Conservation (phyloP, 2,797 vertebrate species). For the Pyrocephalus nanus region DNA sequence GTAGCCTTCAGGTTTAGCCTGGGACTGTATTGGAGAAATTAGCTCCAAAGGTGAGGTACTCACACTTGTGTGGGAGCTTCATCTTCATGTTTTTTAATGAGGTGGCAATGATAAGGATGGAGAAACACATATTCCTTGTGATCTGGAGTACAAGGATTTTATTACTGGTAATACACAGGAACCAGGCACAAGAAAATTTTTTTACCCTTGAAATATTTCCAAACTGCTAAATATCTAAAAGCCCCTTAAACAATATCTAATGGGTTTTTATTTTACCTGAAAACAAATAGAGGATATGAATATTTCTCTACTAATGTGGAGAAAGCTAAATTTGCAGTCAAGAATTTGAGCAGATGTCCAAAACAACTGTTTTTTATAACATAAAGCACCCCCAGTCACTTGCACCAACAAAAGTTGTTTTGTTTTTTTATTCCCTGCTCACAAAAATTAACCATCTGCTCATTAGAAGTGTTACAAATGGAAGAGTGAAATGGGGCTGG, state of each 20-base stretch:
- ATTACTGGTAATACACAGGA: not conserved
- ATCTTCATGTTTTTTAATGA: not conserved
- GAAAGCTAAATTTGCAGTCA: not conserved
- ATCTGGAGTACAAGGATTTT: not conserved
- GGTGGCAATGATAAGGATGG: not conserved
- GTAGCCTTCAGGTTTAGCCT: not conserved
- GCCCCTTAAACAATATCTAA: not conserved
- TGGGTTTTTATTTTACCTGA: slow-evolving; percentile 32
- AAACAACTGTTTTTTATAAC: slow-evolving; percentile 9
- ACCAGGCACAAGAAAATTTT: not conserved
- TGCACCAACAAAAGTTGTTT: not conserved
- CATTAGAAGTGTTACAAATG: slow-evolving; percentile 30
- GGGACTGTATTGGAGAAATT: not conserved
- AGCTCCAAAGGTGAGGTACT: accelerated
- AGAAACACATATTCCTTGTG: not conserved
- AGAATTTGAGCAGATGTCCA: not conserved
- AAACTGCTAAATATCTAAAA: not conserved
- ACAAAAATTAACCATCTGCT: slow-evolving; percentile 39
- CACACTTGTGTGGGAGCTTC: not conserved
- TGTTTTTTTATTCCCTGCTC: not conserved
- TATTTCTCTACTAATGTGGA: not conserved
- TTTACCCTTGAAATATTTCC: slow-evolving; percentile 11
- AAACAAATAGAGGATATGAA: slow-evolving; percentile 24
- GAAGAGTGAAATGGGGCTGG: not conserved
- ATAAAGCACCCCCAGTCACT: not conserved